Conservation (phyloP, 30 jellyfish, hydroid and myxozoan genomes). For the Chironex yamaguchii region DNA sequence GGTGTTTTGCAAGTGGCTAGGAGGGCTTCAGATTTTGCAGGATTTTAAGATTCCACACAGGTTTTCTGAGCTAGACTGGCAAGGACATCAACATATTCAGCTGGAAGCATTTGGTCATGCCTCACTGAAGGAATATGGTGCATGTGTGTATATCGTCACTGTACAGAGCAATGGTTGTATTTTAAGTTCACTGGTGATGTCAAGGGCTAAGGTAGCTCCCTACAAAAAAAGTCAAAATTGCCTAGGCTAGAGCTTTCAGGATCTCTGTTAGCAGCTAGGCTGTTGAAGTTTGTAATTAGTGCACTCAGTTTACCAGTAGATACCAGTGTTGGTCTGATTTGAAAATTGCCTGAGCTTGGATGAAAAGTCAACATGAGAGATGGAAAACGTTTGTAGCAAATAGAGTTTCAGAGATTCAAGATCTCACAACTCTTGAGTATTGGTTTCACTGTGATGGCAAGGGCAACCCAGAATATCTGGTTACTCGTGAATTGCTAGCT, state of each 20-base stretch:
- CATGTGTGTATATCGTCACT: background rate
- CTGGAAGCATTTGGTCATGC: slow-evolving; percentile 21
- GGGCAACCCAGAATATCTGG: background rate
- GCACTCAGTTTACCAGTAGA: background rate
- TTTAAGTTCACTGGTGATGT: background rate
- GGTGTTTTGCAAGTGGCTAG: background rate
- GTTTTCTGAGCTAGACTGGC: background rate
- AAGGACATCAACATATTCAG: background rate
- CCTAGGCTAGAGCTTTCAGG: background rate
- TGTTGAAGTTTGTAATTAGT: background rate
- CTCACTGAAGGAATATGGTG: slow-evolving; percentile 2
- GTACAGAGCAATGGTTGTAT: background rate
- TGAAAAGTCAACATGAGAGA: background rate
- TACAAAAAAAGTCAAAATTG: background rate
- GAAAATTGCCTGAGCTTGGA: background rate
- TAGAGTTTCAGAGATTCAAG: slow-evolving; percentile 5
- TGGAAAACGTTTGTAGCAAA: slow-evolving; percentile 4
- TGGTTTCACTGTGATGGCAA: background rate
- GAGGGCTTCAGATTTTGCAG: background rate
- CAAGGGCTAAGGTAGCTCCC: slow-evolving; percentile 2
- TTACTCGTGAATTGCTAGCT: background rate
- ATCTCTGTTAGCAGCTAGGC: background rate
- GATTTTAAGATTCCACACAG: background rate
- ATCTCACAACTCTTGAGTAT: background rate
- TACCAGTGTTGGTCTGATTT: background rate